These are phyloP conservation scores for Tauraco erythrolophus DNA, from an alignment of 2,113 vertebrate species.

Conservation along the genomic window DNA sequence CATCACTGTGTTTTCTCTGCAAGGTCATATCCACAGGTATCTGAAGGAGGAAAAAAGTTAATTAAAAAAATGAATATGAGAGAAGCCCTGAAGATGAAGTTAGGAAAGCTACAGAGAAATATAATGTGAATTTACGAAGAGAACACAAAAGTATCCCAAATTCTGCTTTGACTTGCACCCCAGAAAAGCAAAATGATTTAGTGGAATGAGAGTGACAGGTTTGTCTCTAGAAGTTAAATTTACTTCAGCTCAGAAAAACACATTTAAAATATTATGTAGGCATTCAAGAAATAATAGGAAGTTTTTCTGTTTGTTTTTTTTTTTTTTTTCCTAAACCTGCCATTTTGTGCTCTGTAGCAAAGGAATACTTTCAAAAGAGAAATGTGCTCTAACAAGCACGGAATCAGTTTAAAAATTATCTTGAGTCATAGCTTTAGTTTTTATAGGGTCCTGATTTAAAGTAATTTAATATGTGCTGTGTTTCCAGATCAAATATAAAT, in stretches of 20 bases:
- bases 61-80: background rate
- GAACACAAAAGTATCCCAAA: background rate
- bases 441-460: background rate
- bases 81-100: background rate
- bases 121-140: background rate
- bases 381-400: background rate
- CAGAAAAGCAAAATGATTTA: background rate
- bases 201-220: background rate
- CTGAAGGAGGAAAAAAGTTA: background rate
- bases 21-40: background rate
- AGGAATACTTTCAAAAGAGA: background rate
- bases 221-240: background rate
- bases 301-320: background rate
- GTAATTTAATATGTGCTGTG: background rate
- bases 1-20: background rate
- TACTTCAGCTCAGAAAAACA: background rate
- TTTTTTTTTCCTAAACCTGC: background rate
- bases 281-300: background rate
- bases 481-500: background rate
- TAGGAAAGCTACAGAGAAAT: background rate
- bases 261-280: background rate
- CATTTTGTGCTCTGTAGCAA: background rate
- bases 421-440: background rate
- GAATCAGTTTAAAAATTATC: background rate
- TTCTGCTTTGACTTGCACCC: background rate